These are phyloP conservation scores for Pogoniulus pusillus DNA, from an alignment of 2,797 vertebrate genomes.

Conservation along the genomic window DNA sequence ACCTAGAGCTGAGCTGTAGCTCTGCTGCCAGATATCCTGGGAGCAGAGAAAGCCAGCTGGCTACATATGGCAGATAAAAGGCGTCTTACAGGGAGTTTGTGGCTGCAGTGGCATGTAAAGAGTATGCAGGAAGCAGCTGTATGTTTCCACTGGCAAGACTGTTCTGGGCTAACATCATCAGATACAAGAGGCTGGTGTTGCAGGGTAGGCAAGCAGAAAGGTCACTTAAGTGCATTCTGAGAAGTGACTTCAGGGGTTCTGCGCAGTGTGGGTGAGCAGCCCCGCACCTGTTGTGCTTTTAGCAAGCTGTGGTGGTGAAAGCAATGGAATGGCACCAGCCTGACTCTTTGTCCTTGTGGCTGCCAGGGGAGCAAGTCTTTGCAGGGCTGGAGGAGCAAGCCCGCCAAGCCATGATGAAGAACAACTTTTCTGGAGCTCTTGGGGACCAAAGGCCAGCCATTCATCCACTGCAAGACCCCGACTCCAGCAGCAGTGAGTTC, in stretches of 20 bases:
- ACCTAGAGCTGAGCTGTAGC: neutral
- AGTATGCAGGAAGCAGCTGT: neutral
- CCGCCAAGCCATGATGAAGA: constrained; percentile 83
- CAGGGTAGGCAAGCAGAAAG: constrained; percentile 6
- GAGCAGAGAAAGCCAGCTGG: neutral
- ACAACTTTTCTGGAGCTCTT: constrained; percentile 74
- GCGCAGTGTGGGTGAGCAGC: constrained; percentile 36
- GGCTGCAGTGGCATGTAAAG: neutral
- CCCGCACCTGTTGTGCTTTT: neutral
- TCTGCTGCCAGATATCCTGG: neutral
- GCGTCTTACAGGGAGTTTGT: neutral
- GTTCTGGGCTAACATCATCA: neutral
- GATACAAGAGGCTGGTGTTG: neutral
- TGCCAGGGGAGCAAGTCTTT: constrained; percentile 82
- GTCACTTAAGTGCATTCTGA: neutral
- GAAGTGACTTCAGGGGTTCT: constrained; percentile 21
- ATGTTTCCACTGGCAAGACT: neutral
- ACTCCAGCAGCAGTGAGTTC: constrained; percentile 83
- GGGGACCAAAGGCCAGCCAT: constrained; percentile 71
- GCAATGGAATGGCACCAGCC: neutral
- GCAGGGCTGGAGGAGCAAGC: constrained; percentile 82
- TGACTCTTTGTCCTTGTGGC: constrained; percentile 74
- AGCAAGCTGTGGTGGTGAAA: neutral
- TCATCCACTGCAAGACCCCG: constrained; percentile 71
- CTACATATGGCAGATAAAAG: neutral